Evolutionary conservation across 2,797 vertebrate species (phyloP), one percentile per base, ranked within the genome.

Genomic region (Pantherophis alleghaniensis): DNA sequence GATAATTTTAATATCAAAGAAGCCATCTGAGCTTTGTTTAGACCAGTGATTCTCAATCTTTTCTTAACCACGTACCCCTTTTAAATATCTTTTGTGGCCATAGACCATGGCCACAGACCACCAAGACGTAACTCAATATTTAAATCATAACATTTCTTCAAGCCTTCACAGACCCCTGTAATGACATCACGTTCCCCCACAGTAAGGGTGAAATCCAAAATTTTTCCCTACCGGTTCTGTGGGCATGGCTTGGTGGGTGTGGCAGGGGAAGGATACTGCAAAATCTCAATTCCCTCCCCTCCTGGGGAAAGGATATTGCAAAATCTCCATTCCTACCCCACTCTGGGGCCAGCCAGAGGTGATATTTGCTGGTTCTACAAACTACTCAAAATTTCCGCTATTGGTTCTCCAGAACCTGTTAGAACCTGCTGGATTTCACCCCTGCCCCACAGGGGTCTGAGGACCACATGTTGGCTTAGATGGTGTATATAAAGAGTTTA

Each of bases 1-100:
- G 88, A 92, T 10, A 90, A 91, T 4, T 63, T 74, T 88, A 47
- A 47, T 89, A 18, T 1, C 88, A 95, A 89, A 61, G 88, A 22
- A 92, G 14, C 16, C 9, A 32, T 79, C 63, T 24, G 53, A 86
- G 18, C 11, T 37, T 60, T 66, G 14, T 51, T 66, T 60, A 93
- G 94, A 66, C 32, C 74, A 89, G n/a, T 37, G n/a, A 2, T 7
- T 74, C 66, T 74, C 14, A 37, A 74, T 1, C n/a, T 74, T 74
- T 74, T 74, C 66, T 37, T 74, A 16, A 37, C 16, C n/a, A 37
- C 0, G 6, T 32, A 18, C 6, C 66, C 16, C 6, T 1, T 69
- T 74, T 74, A 74, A 37, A 18, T 37, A 18, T 3, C n/a, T 74
- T 74, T 37, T 32, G 66, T 74, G 66, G n/a, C 28, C 28, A n/a